Base-by-base conservation (phyloP, 2,797 vertebrate genomes). In the Sebastes kiyomatsui region DNA sequence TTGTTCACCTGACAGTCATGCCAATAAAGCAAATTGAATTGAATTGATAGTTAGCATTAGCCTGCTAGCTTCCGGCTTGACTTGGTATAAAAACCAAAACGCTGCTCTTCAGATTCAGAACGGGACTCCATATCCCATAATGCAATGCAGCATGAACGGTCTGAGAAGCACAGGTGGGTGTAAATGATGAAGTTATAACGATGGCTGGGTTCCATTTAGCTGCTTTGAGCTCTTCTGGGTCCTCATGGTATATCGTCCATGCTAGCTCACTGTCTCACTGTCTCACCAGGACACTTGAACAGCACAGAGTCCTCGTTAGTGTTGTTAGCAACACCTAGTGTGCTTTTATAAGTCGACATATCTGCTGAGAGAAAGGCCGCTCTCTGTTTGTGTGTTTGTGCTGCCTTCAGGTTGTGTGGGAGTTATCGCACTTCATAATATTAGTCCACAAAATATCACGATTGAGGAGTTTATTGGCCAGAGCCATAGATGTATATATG, bases 71-170 rank as follows among this genome's bases (percentile, higher is more conserved):
- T 33, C 33, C 33, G 33, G 10, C 33, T 33, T 33, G 33, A 33
- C 33, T 33, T 33, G 33, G 33, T 33, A 33, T 33, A 33, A 59
- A 20, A 16, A 11, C 16, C 42, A 4, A 7, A 38, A 22, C 18
- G 18, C 20, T 67, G 65, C 32, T 16, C 5, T n/a, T 35, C 28
- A 46, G 6, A 49, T 9, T 16, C 33, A 38, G 11, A 28, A 2
- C 3, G 2, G 22, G 66, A 86, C 78, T 86, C 42, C 56, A 78
- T 33, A n/a, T 83, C 80, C 80, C 83, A 78, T 3, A 67, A 75
- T 79, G 58, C 77, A 33, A 16, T 1, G 2, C 7, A 1, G 22
- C 1, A 4, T 0, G 4, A 59, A 14, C 35, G 12, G 16, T 9
- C n/a, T 9, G 22, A 23, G 11, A 16, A 28, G 56, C 58, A 20